Evolutionary conservation across 2,888 invertebrate genomes (phyloP).

Genomic region (Cataglyphis cursor): DNA sequence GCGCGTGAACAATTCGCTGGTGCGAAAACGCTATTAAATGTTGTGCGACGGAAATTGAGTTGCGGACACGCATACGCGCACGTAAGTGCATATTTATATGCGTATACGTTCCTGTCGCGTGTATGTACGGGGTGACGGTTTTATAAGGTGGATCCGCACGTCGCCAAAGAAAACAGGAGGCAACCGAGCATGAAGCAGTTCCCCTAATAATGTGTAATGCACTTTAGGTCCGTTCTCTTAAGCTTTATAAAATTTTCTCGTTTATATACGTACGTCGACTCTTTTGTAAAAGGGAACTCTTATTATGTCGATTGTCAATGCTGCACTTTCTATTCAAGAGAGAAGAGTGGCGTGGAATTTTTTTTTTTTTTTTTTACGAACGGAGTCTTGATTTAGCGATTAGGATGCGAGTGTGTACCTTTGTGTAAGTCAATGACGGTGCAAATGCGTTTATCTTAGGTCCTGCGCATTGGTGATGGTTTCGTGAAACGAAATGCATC

Average conservation of each 20-base stretch:
- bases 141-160: background rate
- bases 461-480: constrained; percentile 39
- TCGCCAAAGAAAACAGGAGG: constrained; percentile 35
- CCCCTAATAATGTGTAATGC: constrained; percentile 71
- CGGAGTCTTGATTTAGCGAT: constrained; percentile 43
- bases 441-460: constrained; percentile 41
- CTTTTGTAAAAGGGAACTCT: constrained; percentile 73
- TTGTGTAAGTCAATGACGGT: constrained; percentile 52
- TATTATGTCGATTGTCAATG: constrained; percentile 86
- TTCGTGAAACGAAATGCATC: background rate
- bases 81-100: constrained; percentile 31
- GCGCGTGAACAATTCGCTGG: background rate
- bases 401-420: constrained; percentile 32
- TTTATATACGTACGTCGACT: constrained; percentile 61
- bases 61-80: constrained; percentile 31
- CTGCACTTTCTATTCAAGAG: constrained; percentile 84
- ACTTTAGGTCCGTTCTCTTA: constrained; percentile 74
- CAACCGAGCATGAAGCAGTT: constrained; percentile 54
- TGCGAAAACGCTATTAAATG: constrained; percentile 29
- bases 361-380: constrained; percentile 31
- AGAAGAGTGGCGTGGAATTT: constrained; percentile 31
- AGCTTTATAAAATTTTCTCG: constrained; percentile 71
- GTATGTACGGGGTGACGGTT: constrained; percentile 14
- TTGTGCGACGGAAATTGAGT: constrained; percentile 45
- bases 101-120: constrained; percentile 9